Evolutionary conservation across 1,140 invertebrate species (phyloP), one percentile per base, ranked within the genome.

Genomic region (Leptinotarsa undecemlineata): DNA sequence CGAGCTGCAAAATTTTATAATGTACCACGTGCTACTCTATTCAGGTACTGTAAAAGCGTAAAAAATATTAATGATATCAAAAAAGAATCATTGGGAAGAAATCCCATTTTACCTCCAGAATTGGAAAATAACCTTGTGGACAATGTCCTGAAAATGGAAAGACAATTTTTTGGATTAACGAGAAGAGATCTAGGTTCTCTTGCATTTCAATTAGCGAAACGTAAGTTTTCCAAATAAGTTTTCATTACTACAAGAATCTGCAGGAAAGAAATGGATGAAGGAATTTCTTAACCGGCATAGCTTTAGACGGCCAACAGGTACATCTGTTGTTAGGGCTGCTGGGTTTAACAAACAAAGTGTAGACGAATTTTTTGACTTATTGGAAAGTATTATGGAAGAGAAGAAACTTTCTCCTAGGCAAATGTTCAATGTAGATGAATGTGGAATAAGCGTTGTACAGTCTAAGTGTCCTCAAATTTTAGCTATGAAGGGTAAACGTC

Each of bases 331-430:
- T 26, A 48, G 66, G 23, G 72, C 26, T 8, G n/a, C 67, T 57
- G 64, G 63, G 15, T 74, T 70, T 69, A 74, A 70, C 20, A 70
- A 21, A 62, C 11, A 70, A 57, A 60, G 13, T n/a, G 67, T 74
- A 14, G 26, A 63, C 20, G 42, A 75, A 48, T 75, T 75, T 61
- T 75, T 75, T 64, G 42, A 75, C 26, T 63, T 75, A 15, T 63
- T 75, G 2, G 74, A 75, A 42, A 66, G 23, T 26, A 26, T 26
- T 26, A 26, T 26, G 23, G 23, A 26, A 26, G 23, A 26, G 14
- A 74, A 71, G 15, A 74, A 76, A 8, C 71, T 26, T 63, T 23
- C 60, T 14, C 42, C 74, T 21, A 13, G 47, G 17, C 4, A 11
- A 70, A 70, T 70, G n/a, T 70, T 51, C 17, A 51, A 51, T 17